phyloP scores from a whole-genome alignment of 2,797 vertebrate genomes.

The Gambusia yucatana region DNA sequence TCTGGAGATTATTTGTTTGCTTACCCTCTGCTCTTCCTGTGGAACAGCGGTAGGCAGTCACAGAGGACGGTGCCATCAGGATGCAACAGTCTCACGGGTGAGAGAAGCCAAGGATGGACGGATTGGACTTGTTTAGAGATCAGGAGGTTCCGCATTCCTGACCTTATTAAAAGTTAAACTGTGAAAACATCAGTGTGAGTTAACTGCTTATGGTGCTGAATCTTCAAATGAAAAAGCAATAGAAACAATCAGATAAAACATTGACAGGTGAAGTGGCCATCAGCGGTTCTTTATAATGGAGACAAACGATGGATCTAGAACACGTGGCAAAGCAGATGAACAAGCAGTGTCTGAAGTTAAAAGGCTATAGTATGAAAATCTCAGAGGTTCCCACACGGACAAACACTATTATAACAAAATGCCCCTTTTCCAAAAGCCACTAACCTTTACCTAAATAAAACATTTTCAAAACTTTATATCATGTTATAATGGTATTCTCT shows the following conservation, averaged over 20 bases:
- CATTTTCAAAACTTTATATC: too few relatives aligned
- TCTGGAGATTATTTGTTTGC: conserved; percentile 59
- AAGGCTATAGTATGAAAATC: background rate
- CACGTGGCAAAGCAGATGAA: background rate
- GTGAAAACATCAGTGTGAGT: conserved; percentile 6
- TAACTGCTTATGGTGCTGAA: conserved; percentile 3
- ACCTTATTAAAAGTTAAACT: conserved; percentile 10
- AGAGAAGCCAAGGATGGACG: conserved; percentile 17
- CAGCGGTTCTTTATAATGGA: background rate
- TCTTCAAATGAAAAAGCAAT: conserved; percentile 1
- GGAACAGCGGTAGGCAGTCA: conserved; percentile 26
- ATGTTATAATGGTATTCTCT: too few relatives aligned
- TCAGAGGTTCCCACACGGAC: background rate
- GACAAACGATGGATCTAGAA: background rate
- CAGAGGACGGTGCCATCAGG: conserved; percentile 43
- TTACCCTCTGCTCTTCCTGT: conserved; percentile 63
- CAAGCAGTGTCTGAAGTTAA: background rate
- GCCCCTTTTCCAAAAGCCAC: background rate
- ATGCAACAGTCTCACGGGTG: conserved; percentile 30
- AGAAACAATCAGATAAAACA: background rate
- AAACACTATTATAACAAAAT: background rate
- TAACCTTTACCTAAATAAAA: background rate
- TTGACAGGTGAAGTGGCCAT: conserved; percentile 1
- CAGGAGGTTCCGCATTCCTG: conserved; percentile 19
- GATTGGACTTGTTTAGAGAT: conserved; percentile 24